Percentiles rank a stretch among this genome's conserved stretches.
Conservation (phyloP, 2,888 invertebrate genomes). For the Reticulitermes lucifugus region DNA sequence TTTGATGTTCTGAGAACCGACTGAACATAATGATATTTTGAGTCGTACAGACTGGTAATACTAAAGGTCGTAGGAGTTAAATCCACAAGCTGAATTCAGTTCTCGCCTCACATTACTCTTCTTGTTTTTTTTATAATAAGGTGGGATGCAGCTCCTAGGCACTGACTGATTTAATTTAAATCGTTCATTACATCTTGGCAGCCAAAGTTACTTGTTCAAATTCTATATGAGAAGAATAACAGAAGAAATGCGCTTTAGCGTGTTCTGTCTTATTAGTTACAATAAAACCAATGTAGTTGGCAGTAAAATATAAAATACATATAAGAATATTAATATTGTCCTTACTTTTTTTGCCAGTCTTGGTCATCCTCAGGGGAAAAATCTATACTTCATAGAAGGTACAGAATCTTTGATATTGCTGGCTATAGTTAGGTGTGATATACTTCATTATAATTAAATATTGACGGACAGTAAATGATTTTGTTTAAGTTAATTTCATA, state of each 20-base stretch:
- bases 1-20: not conserved
- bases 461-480: too few species aligned
- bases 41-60: not conserved
- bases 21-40: not conserved
- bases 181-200: not conserved
- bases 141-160: not conserved
- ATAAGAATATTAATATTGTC: too few species aligned
- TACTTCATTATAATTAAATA: too few species aligned
- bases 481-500: too few species aligned
- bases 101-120: not conserved
- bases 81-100: not conserved
- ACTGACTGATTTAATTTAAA: not conserved
- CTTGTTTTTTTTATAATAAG: not conserved
- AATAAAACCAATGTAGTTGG: too few species aligned
- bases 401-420: too few species aligned
- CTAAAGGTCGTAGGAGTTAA: not conserved
- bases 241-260: not conserved
- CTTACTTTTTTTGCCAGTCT: too few species aligned
- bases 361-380: too few species aligned
- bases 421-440: too few species aligned
- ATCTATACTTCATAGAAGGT: too few species aligned
- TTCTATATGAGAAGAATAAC: too few species aligned
- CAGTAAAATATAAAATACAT: too few species aligned
- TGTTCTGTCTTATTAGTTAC: not conserved
- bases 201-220: not conserved